Evolutionary conservation across 2,113 vertebrate genomes (phyloP).

Genomic region (Gambusia affinis): DNA sequence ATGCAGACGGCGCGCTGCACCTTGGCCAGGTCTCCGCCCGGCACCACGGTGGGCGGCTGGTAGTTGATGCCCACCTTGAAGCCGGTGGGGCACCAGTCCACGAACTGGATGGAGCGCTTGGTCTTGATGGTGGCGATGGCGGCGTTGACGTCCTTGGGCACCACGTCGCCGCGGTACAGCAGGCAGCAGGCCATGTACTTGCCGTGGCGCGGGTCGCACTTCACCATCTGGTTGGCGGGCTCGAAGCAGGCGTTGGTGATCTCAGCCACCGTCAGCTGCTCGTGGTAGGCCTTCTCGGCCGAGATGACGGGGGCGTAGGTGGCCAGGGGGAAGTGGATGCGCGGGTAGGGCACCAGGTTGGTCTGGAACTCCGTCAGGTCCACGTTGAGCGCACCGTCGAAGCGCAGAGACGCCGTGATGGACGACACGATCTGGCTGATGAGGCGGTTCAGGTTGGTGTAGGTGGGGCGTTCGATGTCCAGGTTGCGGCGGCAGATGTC

Average conservation of each 20-base stretch:
- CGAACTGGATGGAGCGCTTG: slow-evolving; percentile 80
- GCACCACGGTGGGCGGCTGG: slow-evolving; percentile 59
- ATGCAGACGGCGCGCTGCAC: slow-evolving; percentile 87
- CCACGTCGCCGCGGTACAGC: slow-evolving; percentile 84
- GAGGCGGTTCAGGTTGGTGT: slow-evolving; percentile 4
- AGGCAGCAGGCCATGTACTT: slow-evolving; percentile 91
- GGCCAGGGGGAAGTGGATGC: slow-evolving; percentile 5
- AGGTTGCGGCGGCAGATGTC: slow-evolving; percentile 3
- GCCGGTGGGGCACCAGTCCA: slow-evolving; percentile 14
- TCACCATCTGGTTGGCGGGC: slow-evolving; percentile 88
- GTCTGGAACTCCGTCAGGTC: slow-evolving; percentile 4
- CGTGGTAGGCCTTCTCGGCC: slow-evolving; percentile 1
- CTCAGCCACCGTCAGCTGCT: too few relatives aligned
- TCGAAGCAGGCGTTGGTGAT: slow-evolving; percentile 78
- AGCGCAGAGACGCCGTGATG: not conserved
- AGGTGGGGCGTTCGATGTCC: not conserved
- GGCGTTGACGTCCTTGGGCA: slow-evolving; percentile 87
- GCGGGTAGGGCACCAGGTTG: not conserved
- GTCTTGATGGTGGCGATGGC: slow-evolving; percentile 88
- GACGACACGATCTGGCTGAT: slow-evolving; percentile 4
- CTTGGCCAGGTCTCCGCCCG: slow-evolving; percentile 86
- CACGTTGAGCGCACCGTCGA: not conserved
- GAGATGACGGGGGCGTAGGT: not conserved
- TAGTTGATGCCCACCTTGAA: slow-evolving; percentile 34
- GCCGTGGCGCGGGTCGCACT: slow-evolving; percentile 84